Conservation (phyloP, 2,888 invertebrate genomes). For the Polyommatus icarus region DNA sequence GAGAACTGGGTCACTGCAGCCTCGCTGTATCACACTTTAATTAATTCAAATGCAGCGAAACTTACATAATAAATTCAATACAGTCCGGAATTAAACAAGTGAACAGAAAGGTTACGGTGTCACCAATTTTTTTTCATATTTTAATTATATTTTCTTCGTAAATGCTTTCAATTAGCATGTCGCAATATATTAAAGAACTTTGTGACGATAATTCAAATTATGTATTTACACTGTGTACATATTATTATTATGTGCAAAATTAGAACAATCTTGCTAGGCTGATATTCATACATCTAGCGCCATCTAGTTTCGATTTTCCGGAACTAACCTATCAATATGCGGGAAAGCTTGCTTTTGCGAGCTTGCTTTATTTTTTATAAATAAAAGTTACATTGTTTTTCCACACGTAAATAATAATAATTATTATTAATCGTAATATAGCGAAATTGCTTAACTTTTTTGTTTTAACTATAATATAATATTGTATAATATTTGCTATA, state of each 20-base stretch:
- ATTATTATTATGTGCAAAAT: neutral
- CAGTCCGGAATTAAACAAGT: neutral
- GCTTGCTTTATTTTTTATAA: too few relatives aligned
- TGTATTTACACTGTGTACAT: too few relatives aligned
- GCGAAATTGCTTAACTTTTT: too few relatives aligned
- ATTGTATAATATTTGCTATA: too few relatives aligned
- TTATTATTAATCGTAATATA: too few relatives aligned
- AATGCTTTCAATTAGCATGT: neutral
- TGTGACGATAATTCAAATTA: neutral
- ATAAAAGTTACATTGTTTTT: neutral
- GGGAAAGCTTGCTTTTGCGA: neutral
- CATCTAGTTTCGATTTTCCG: conserved; percentile 26
- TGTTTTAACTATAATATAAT: too few relatives aligned
- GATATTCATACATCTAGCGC: neutral
- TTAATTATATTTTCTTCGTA: neutral
- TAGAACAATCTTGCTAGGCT: neutral
- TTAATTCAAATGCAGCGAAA: conserved; percentile 13
- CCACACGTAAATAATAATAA: too few relatives aligned
- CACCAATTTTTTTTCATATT: neutral
- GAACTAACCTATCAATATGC: neutral
- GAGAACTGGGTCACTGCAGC: conserved; percentile 27
- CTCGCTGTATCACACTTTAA: conserved; percentile 19
- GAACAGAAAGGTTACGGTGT: neutral
- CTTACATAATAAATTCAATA: neutral
- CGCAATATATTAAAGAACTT: neutral